phyloP scores from a whole-genome alignment of 1,140 invertebrate genomes.

The Dreissena polymorpha region DNA sequence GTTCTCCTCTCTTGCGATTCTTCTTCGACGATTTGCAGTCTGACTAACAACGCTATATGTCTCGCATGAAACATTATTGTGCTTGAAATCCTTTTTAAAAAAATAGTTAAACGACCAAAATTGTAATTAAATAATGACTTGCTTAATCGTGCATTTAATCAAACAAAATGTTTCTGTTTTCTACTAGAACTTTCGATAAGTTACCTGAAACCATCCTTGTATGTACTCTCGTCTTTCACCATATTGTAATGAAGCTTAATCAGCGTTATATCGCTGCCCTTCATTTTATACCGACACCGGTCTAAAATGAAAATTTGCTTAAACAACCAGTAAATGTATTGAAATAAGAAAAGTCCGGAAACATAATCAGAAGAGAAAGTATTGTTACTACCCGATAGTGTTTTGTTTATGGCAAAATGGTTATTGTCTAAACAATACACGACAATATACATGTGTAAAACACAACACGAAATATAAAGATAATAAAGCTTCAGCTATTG shows the following conservation, averaged over 20 bases:
- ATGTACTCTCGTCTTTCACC: not conserved
- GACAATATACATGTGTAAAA: too few relatives aligned
- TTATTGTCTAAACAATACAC: too few relatives aligned
- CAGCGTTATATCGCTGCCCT: not conserved
- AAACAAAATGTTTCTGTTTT: not conserved
- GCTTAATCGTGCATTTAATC: not conserved
- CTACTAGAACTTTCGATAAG: not conserved
- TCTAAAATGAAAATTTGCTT: not conserved
- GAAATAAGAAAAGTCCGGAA: too few relatives aligned
- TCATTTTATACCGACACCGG: conserved; percentile 16
- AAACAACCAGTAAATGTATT: too few relatives aligned
- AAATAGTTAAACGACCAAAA: not conserved
- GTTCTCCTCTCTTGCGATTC: not conserved
- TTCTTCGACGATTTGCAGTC: not conserved
- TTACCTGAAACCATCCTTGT: not conserved
- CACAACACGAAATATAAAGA: too few relatives aligned
- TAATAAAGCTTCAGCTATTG: too few relatives aligned
- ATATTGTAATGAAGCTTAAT: conserved; percentile 21
- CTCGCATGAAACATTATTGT: not conserved
- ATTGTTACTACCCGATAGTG: too few relatives aligned
- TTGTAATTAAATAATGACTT: not conserved
- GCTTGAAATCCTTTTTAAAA: too few relatives aligned
- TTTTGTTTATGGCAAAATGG: too few relatives aligned
- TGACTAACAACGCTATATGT: not conserved
- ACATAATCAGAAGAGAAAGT: too few relatives aligned